Conservation (phyloP, 2,113 vertebrate species). For the Limnothrissa miodon region DNA sequence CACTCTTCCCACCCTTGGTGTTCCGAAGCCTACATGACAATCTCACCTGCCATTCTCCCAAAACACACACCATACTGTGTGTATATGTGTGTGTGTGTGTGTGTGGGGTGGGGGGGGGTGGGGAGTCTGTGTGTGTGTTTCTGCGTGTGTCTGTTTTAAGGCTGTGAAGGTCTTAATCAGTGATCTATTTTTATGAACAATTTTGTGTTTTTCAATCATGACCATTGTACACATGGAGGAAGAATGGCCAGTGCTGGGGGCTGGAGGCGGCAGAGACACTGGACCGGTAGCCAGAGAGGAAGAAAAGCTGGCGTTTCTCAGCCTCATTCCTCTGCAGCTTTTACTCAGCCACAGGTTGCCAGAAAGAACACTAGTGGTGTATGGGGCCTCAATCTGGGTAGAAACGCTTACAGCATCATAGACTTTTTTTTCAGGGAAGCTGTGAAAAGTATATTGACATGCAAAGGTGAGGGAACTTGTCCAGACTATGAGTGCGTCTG, state of each 20-base stretch:
- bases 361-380: neutral
- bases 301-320: neutral
- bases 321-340: neutral
- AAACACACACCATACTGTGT: slow-evolving; percentile 33
- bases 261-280: neutral
- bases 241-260: neutral
- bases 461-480: neutral
- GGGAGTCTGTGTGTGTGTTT: slow-evolving; percentile 6
- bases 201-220: slow-evolving; percentile 13
- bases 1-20: slow-evolving; percentile 33
- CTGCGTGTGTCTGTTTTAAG: slow-evolving; percentile 7
- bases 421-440: too few species aligned
- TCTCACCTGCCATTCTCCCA: slow-evolving; percentile 32
- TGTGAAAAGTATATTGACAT: too few species aligned
- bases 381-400: neutral
- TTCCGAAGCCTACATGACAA: slow-evolving; percentile 45
- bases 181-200: slow-evolving; percentile 10
- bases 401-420: neutral
- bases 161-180: slow-evolving; percentile 36
- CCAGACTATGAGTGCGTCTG: neutral
- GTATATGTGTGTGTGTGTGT: slow-evolving; percentile 38
- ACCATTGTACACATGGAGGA: neutral
- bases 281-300: neutral
- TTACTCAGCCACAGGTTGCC: neutral
- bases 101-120: too few species aligned